Conservation (phyloP, 2,797 vertebrate genomes). For the Sebastolobus altivelis region DNA sequence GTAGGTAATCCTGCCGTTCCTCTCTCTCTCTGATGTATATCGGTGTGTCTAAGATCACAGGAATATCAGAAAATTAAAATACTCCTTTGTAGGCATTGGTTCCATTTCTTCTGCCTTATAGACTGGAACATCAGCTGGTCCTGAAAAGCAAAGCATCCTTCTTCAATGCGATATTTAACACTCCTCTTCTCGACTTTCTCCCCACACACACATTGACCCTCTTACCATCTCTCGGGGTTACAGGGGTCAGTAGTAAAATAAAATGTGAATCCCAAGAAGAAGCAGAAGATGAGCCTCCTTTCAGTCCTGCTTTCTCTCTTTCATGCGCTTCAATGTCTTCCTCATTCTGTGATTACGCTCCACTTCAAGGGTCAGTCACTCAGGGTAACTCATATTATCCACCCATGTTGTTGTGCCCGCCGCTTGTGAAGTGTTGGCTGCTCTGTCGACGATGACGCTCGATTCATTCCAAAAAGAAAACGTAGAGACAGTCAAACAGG, state of each 20-base stretch:
- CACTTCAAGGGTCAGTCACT: slow-evolving; percentile 34
- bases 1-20: slow-evolving; percentile 18
- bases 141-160: slow-evolving; percentile 28
- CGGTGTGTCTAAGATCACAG: slow-evolving; percentile 16
- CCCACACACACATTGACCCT: background rate
- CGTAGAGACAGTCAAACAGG: background rate
- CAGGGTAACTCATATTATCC: slow-evolving; percentile 29
- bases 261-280: slow-evolving; percentile 15
- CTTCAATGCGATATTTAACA: slow-evolving; percentile 4
- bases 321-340: slow-evolving; percentile 14
- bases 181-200: slow-evolving; percentile 8
- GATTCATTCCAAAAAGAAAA: slow-evolving; percentile 27
- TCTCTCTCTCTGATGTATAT: slow-evolving; percentile 10
- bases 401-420: background rate
- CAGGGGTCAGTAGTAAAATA: slow-evolving; percentile 8
- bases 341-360: slow-evolving; percentile 18
- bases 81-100: background rate
- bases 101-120: slow-evolving; percentile 9
- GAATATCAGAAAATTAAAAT: slow-evolving; percentile 11
- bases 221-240: slow-evolving; percentile 12
- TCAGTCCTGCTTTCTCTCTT: slow-evolving; percentile 2
- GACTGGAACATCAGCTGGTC: slow-evolving; percentile 1
- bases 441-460: slow-evolving; percentile 4
- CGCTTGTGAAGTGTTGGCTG: background rate
- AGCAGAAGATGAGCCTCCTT: slow-evolving; percentile 39